Percentiles rank a stretch among this genome's conserved stretches.
Conservation (phyloP, 1,140 invertebrate species). For the Arion vulgaris region DNA sequence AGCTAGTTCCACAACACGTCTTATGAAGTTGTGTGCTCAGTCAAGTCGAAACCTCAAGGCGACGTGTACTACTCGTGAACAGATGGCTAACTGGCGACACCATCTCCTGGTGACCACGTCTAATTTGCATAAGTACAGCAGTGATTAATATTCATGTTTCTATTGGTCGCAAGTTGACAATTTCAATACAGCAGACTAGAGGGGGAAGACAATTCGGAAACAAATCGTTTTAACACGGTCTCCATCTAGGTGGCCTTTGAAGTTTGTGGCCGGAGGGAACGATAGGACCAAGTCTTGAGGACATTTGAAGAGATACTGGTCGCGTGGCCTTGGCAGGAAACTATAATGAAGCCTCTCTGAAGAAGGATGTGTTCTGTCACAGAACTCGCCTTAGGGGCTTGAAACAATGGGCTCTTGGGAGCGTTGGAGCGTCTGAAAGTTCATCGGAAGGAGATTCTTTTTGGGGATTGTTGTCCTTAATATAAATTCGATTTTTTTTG, state of each 20-base stretch:
- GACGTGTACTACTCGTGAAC: not conserved
- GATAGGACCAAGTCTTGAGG: not conserved
- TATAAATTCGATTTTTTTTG: no score
- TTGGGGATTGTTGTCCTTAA: not conserved
- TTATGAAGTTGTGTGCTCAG: not conserved
- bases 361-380: not conserved
- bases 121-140: slow-evolving; percentile 38
- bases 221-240: slow-evolving; percentile 4
- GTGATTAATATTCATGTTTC: slow-evolving; percentile 44
- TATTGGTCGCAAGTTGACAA: slow-evolving; percentile 28
- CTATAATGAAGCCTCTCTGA: not conserved
- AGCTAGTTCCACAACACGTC: no score
- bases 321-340: not conserved
- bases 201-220: not conserved
- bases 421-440: not conserved
- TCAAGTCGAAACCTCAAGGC: not conserved
- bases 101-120: not conserved
- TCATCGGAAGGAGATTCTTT: not conserved
- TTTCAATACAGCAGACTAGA: not conserved
- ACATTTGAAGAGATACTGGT: not conserved
- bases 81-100: slow-evolving; percentile 23
- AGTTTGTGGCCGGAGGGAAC: not conserved
- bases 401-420: not conserved
- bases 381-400: not conserved
- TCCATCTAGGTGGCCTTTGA: slow-evolving; percentile 4